Base-by-base conservation (phyloP, 2,797 vertebrate species). In the Orientallactaga sibirica region DNA sequence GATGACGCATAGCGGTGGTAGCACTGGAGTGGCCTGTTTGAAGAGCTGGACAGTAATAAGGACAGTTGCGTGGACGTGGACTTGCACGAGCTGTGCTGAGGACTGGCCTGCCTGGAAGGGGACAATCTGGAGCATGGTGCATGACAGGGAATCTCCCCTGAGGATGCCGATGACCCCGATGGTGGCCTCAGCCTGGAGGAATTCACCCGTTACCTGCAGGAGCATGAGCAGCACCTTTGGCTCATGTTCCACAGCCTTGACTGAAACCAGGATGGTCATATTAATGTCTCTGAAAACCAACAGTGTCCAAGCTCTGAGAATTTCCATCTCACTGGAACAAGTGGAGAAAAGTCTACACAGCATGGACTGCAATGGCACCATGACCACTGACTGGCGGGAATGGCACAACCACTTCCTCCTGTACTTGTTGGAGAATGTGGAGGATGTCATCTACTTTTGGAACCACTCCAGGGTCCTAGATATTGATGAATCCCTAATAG, bases 371-470 rank as follows among this genome's bases (percentile, higher is more conserved):
- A 98, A 99, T 4, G 98, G 98, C 88, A 99, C 98, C 0, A 98
- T 99, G 98, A 99, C 99, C 84, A 98, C 99, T 25, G 98, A 99
- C 97, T 99, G 99, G 99, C 98, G 98, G 27, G 99, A 99, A 92
- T 99, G 99, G 99, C 98, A 99, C 1, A 99, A 99, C 92, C 98
- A 99, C 96, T 99, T 99, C 97, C 97, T 99, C 86, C 98, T 99
- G 93, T 99, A 99, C 95, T 98, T 99, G 0, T 95, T 99, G 92
- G 98, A 98, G 96, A 99, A 99, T 79, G 98, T 99, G 98, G 98
- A 99, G 88, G 99, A 99, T 14, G 98, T 99, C 25, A 97, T 98
- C 52, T 98, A 98, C 81, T 98, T 98, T 97, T 99, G 99, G 99
- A 99, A 99, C 88, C 99, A 99, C 97, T 99, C 99, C 9, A 98